Conservation (phyloP, 2,797 vertebrate species). For the Oreochromis mossambicus region DNA sequence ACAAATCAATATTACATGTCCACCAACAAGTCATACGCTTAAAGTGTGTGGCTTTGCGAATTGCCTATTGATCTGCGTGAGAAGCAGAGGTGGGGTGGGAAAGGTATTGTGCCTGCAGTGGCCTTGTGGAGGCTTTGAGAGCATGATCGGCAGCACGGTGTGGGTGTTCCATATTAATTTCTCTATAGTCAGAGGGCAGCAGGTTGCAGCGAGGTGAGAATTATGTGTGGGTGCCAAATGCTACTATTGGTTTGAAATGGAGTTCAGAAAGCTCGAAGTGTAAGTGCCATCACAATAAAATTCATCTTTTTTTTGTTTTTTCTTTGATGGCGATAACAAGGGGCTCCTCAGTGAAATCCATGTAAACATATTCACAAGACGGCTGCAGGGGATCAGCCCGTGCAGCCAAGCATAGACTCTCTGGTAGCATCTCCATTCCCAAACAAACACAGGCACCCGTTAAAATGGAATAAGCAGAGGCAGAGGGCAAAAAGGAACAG, state of each 20-base stretch:
- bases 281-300: neutral
- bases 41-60: slow-evolving; percentile 66
- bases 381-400: slow-evolving; percentile 57
- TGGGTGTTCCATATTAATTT: slow-evolving; percentile 62
- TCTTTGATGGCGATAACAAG: slow-evolving; percentile 38
- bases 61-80: slow-evolving; percentile 69
- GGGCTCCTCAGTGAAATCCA: slow-evolving; percentile 51
- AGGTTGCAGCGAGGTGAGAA: slow-evolving; percentile 38
- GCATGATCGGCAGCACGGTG: slow-evolving; percentile 37
- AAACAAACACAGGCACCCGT: slow-evolving; percentile 51
- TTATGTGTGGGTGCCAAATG: slow-evolving; percentile 29
- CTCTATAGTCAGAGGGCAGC: slow-evolving; percentile 45
- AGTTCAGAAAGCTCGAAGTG: neutral
- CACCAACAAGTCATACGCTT: slow-evolving; percentile 65
- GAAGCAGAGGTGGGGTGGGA: neutral
- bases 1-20: slow-evolving; percentile 70
- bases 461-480: slow-evolving; percentile 46
- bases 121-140: slow-evolving; percentile 45
- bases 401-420: slow-evolving; percentile 51
- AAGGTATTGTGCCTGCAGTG: slow-evolving; percentile 45
- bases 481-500: slow-evolving; percentile 21
- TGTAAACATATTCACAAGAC: slow-evolving; percentile 66
- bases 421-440: slow-evolving; percentile 56
- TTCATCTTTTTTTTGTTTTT: slow-evolving; percentile 1
- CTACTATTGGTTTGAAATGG: neutral